Evolutionary conservation across 2,797 vertebrate species (phyloP).

Genomic region (Yasuhikotakia modesta): DNA sequence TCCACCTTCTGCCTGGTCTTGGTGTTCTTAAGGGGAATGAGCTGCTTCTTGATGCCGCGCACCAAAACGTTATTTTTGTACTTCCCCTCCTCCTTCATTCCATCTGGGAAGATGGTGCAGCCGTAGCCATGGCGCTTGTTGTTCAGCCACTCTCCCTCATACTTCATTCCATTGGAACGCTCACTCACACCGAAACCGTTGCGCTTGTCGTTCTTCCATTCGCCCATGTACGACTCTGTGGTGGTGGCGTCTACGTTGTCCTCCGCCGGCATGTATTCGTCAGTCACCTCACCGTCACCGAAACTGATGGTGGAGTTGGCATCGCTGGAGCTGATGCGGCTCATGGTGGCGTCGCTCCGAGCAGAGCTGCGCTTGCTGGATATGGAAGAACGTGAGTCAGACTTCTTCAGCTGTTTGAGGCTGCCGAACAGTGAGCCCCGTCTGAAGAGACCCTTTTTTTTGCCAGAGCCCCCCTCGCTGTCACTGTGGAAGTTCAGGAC

Average conservation of each 20-base stretch:
- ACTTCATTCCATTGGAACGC: slow-evolving; percentile 95
- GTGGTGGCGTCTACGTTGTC: slow-evolving; percentile 95
- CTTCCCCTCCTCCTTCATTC: slow-evolving; percentile 92
- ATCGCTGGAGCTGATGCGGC: slow-evolving; percentile 94
- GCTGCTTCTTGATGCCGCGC: slow-evolving; percentile 90
- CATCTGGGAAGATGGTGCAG: slow-evolving; percentile 91
- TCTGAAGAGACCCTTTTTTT: slow-evolving; percentile 92
- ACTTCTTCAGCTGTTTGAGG: slow-evolving; percentile 88
- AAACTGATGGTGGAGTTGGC: slow-evolving; percentile 94
- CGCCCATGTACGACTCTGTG: slow-evolving; percentile 92
- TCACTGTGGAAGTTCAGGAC: slow-evolving; percentile 94
- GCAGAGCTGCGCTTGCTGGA: slow-evolving; percentile 95
- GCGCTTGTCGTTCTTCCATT: slow-evolving; percentile 96
- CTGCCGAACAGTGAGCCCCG: slow-evolving; percentile 92
- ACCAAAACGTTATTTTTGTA: slow-evolving; percentile 95
- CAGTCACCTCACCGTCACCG: slow-evolving; percentile 73
- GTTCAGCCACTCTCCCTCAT: slow-evolving; percentile 93
- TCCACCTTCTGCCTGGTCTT: slow-evolving; percentile 97
- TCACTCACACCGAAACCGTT: slow-evolving; percentile 92
- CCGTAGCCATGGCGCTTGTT: slow-evolving; percentile 95
- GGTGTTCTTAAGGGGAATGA: slow-evolving; percentile 91
- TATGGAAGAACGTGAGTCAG: slow-evolving; percentile 93
- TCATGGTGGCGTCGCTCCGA: slow-evolving; percentile 90
- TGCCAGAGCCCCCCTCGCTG: slow-evolving; percentile 78
- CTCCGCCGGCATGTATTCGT: slow-evolving; percentile 84